phyloP scores from a whole-genome alignment of 1,140 invertebrate species.

The Macrocentrus cingulum region DNA sequence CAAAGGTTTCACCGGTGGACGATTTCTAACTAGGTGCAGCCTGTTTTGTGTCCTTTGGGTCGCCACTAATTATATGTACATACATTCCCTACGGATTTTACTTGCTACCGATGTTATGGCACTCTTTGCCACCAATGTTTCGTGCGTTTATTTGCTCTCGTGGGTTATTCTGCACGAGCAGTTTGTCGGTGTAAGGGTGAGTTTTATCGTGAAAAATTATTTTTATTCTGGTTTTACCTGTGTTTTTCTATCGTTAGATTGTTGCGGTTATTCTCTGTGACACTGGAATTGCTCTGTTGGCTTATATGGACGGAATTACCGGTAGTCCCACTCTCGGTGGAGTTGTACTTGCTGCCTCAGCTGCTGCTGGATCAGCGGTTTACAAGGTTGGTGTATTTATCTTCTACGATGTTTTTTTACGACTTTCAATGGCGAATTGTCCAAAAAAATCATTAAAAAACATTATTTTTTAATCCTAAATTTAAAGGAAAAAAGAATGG shows the following conservation, averaged over 20 bases:
- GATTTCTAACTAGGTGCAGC: conserved; percentile 81
- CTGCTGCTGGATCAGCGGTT: conserved; percentile 86
- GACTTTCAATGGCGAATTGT: no score
- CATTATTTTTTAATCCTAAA: no score
- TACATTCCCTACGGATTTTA: conserved; percentile 80
- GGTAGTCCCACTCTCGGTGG: conserved; percentile 86
- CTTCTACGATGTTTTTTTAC: no score
- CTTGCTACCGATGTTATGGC: conserved; percentile 90
- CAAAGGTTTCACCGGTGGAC: conserved; percentile 81
- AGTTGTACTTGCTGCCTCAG: conserved; percentile 85
- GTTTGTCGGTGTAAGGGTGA: conserved; percentile 92
- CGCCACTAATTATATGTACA: conserved; percentile 90
- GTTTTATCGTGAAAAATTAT: conserved; percentile 41
- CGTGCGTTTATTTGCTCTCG: conserved; percentile 89
- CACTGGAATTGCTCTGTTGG: conserved; percentile 88
- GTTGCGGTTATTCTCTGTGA: conserved; percentile 93
- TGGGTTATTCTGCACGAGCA: conserved; percentile 96
- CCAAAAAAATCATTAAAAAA: no score
- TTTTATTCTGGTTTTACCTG: conserved; percentile 3
- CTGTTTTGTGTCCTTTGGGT: conserved; percentile 90
- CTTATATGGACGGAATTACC: conserved; percentile 94
- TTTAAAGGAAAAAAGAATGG: no score
- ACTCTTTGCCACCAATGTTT: conserved; percentile 89
- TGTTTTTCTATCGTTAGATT: conserved; percentile 70
- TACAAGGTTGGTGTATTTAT: conserved; percentile 76